Conservation (phyloP, 2,888 invertebrate species). For the Drosophila limbata region DNA sequence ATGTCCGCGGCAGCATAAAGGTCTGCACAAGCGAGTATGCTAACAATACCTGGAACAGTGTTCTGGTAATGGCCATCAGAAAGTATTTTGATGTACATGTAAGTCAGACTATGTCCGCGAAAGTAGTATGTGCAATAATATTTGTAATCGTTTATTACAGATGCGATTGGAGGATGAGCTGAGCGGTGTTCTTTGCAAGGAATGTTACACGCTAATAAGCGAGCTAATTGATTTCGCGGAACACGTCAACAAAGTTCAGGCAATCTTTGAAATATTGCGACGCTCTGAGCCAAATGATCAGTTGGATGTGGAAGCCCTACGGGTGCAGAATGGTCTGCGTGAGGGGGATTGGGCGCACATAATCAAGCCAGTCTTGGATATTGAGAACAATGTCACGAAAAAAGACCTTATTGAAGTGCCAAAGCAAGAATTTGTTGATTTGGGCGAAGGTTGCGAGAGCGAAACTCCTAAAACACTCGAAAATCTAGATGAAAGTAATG, state of each 20-base stretch:
- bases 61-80: slow-evolving; percentile 74
- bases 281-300: slow-evolving; percentile 55
- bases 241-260: slow-evolving; percentile 82
- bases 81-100: slow-evolving; percentile 83
- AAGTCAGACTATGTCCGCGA: slow-evolving; percentile 28
- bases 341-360: slow-evolving; percentile 74
- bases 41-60: slow-evolving; percentile 47
- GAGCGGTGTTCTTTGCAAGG: slow-evolving; percentile 74
- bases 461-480: background rate
- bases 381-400: slow-evolving; percentile 19
- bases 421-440: slow-evolving; percentile 51
- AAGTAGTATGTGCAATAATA: background rate
- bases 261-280: slow-evolving; percentile 77
- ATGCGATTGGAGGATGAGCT: slow-evolving; percentile 76
- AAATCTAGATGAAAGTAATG: background rate
- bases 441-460: slow-evolving; percentile 2
- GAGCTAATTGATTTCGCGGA: slow-evolving; percentile 78
- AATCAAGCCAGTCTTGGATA: slow-evolving; percentile 60
- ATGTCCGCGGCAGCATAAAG: slow-evolving; percentile 54
- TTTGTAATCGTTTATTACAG: slow-evolving; percentile 38
- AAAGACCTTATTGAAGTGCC: background rate
- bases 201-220: slow-evolving; percentile 76
- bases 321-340: slow-evolving; percentile 73
- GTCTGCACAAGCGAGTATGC: slow-evolving; percentile 54
- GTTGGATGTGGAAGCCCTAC: slow-evolving; percentile 64